A percentile compares a stretch with the other conserved stretches of the same genome.
Conservation (phyloP, 2,113 vertebrate genomes). For the Manacus vitellinus region DNA sequence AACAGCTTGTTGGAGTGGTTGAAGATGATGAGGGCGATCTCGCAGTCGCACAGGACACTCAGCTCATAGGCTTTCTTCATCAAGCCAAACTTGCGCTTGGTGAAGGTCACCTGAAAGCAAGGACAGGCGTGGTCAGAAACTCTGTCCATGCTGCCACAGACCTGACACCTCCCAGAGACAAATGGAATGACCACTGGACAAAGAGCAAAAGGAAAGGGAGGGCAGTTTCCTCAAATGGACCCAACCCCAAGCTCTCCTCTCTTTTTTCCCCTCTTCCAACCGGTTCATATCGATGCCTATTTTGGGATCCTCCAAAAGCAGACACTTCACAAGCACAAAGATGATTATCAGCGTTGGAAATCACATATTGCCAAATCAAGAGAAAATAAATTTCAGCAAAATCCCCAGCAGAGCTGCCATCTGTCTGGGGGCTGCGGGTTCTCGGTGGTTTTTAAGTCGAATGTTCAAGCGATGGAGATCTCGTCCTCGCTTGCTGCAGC, state of each 20-base stretch:
- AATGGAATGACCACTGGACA: neutral
- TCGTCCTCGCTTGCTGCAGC: fast-evolving
- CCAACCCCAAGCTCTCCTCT: neutral
- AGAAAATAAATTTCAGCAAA: conserved; percentile 36
- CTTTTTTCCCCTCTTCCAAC: neutral
- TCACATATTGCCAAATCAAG: conserved; percentile 17
- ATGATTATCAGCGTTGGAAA: neutral
- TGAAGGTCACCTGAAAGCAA: conserved; percentile 76
- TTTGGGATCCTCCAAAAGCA: conserved; percentile 10
- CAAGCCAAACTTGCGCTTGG: conserved; percentile 92
- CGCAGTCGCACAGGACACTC: conserved; percentile 77
- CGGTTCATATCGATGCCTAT: neutral
- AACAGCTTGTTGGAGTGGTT: conserved; percentile 95
- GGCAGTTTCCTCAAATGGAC: neutral
- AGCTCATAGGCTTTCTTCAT: conserved; percentile 99
- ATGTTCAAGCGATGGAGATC: neutral
- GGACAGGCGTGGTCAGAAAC: neutral
- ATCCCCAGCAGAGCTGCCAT: conserved; percentile 42
- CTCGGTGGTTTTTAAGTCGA: neutral
- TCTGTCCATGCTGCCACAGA: fast-evolving
- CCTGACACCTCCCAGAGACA: neutral
- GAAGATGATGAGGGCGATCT: conserved; percentile 80
- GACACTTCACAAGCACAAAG: neutral
- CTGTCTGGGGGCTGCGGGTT: conserved; percentile 14
- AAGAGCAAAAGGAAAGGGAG: neutral